A percentile compares a stretch with the other conserved stretches of the same genome.
Evolutionary conservation across 2,888 invertebrate genomes (phyloP).

Genomic region (Imbricaverruca yamaguchii): DNA sequence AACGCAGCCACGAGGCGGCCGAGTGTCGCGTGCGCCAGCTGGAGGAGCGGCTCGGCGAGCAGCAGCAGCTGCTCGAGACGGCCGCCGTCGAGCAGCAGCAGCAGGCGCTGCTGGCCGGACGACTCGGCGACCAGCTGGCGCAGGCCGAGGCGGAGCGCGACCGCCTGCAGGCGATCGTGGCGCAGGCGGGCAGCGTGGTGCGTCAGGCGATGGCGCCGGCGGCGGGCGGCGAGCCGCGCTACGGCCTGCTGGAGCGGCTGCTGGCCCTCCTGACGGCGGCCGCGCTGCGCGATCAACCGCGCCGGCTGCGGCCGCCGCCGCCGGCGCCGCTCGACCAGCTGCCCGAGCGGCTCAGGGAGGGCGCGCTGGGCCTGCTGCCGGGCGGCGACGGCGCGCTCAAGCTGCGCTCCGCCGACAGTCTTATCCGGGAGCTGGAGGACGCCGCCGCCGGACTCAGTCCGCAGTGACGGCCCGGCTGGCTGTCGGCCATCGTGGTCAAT

Average conservation of each 20-base stretch:
- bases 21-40: background rate
- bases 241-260: constrained; percentile 9
- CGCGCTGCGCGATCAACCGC: background rate
- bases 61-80: constrained; percentile 1
- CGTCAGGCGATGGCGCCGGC: background rate
- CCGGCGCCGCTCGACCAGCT: background rate
- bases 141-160: no score
- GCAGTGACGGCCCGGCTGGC: no score
- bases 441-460: background rate
- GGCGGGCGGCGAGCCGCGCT: background rate
- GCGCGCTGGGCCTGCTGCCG: background rate
- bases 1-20: no score
- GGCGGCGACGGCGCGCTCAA: constrained; percentile 10
- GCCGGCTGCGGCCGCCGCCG: background rate
- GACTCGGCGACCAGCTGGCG: background rate
- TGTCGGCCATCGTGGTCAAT: no score
- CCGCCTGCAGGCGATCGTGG: background rate
- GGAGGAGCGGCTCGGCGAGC: background rate
- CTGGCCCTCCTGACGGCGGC: constrained; percentile 7
- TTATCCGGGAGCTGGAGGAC: background rate
- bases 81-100: background rate
- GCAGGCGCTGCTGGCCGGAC: constrained; percentile 1
- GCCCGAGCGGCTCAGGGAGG: background rate
- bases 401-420: background rate
- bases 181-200: constrained; percentile 9